Conservation (phyloP, 2,888 invertebrate genomes). For the Corythucha ciliata region DNA sequence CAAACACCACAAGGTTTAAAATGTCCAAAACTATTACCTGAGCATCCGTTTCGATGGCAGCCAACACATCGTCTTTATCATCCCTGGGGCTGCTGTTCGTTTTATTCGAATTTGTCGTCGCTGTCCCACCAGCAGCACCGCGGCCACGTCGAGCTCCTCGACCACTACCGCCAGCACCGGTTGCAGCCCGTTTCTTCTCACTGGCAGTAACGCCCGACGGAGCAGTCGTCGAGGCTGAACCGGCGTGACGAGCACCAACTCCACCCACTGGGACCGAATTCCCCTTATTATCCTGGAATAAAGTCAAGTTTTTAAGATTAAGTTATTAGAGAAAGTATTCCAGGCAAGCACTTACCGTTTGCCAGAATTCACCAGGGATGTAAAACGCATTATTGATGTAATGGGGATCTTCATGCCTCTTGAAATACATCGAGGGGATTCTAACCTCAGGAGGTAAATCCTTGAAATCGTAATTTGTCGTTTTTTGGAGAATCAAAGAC, state of each 20-base stretch:
- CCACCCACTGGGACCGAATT: too few relatives aligned
- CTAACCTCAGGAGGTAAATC: conserved; percentile 78
- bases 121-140: too few relatives aligned
- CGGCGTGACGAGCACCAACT: too few relatives aligned
- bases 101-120: too few relatives aligned
- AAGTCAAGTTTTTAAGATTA: not conserved
- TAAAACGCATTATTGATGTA: conserved; percentile 69
- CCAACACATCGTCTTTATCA: too few relatives aligned
- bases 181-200: conserved; percentile 17
- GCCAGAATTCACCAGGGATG: conserved; percentile 69
- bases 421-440: conserved; percentile 85
- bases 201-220: not conserved
- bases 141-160: too few relatives aligned
- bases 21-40: not conserved
- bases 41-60: not conserved
- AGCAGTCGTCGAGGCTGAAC: not conserved
- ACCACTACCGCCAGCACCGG: too few relatives aligned
- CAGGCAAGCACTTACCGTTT: conserved; percentile 39
- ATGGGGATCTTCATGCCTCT: conserved; percentile 51
- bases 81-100: not conserved
- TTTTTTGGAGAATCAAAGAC: conserved; percentile 79
- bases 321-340: conserved; percentile 1
- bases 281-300: not conserved
- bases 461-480: conserved; percentile 77
- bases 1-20: too few relatives aligned